Evolutionary conservation across 2,888 invertebrate species (phyloP).

Genomic region (Celastrina argiolus): DNA sequence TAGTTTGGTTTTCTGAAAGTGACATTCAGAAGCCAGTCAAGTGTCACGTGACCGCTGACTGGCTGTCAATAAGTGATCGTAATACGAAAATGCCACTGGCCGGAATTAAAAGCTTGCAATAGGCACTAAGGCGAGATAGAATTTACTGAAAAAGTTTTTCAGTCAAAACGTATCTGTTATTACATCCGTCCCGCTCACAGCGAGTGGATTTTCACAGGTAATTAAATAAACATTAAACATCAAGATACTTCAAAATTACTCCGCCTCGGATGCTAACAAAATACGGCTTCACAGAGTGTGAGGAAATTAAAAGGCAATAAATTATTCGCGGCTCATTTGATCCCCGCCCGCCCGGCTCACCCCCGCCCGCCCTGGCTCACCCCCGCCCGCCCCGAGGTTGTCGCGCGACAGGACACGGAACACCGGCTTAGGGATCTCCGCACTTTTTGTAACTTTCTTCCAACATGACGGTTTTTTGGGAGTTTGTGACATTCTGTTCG

Average conservation of each 20-base stretch:
- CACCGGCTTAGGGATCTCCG: not conserved
- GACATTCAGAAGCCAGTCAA: too few relatives aligned
- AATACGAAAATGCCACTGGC: too few relatives aligned
- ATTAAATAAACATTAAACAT: conserved; percentile 11
- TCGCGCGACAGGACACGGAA: conserved; percentile 2
- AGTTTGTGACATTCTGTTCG: not conserved
- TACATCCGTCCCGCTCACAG: not conserved
- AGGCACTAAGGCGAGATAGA: too few relatives aligned
- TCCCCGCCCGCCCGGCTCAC: conserved; percentile 20
- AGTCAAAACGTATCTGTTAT: not conserved
- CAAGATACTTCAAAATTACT: not conserved
- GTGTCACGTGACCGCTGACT: too few relatives aligned
- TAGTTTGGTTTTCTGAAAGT: too few relatives aligned
- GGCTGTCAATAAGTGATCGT: too few relatives aligned
- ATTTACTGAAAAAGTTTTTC: too few relatives aligned
- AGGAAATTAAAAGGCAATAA: conserved; percentile 35
- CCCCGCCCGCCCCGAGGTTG: not conserved
- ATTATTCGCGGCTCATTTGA: conserved; percentile 33
- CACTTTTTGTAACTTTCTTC: not conserved
- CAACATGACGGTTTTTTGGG: not conserved
- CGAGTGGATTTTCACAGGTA: not conserved
- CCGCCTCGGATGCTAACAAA: not conserved
- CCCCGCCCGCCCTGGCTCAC: not conserved
- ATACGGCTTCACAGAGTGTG: conserved; percentile 8
- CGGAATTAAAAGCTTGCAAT: too few relatives aligned